phyloP scores from a whole-genome alignment of 2,888 invertebrate genomes.

The Dermolepida albohirtum region DNA sequence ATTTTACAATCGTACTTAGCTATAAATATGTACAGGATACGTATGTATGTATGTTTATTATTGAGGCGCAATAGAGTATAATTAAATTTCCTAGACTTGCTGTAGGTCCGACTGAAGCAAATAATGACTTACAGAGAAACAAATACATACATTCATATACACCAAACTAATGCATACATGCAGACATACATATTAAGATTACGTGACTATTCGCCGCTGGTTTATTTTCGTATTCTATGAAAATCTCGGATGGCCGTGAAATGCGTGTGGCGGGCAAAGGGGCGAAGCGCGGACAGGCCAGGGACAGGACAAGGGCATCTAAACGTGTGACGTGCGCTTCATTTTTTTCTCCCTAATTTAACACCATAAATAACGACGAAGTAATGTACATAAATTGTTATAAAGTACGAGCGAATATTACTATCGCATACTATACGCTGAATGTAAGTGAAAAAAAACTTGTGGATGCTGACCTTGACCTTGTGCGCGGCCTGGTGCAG shows the following conservation, averaged over 20 bases:
- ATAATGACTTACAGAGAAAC: too few species aligned
- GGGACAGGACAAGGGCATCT: slow-evolving; percentile 6
- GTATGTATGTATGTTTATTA: too few species aligned
- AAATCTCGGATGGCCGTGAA: slow-evolving; percentile 11
- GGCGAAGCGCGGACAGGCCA: not conserved
- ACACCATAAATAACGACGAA: too few species aligned
- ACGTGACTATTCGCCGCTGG: slow-evolving; percentile 16
- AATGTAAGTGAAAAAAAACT: slow-evolving; percentile 23
- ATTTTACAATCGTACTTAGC: too few species aligned
- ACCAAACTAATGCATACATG: not conserved
- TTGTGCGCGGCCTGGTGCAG: slow-evolving; percentile 54
- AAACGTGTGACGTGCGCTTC: not conserved
- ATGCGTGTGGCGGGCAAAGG: not conserved
- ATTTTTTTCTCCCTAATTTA: too few species aligned
- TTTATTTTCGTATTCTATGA: slow-evolving; percentile 19
- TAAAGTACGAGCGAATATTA: not conserved
- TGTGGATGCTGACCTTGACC: slow-evolving; percentile 36
- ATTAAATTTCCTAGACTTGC: too few species aligned
- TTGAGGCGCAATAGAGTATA: too few species aligned
- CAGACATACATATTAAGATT: slow-evolving; percentile 16
- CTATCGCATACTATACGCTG: not conserved
- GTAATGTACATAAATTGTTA: not conserved
- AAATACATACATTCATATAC: not conserved
- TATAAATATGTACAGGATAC: too few species aligned
- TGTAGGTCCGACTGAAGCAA: too few species aligned